Percentiles rank a stretch among this genome's conserved stretches.
Evolutionary conservation across 2,888 invertebrate species (phyloP).

Genomic region (Rutpela maculata): DNA sequence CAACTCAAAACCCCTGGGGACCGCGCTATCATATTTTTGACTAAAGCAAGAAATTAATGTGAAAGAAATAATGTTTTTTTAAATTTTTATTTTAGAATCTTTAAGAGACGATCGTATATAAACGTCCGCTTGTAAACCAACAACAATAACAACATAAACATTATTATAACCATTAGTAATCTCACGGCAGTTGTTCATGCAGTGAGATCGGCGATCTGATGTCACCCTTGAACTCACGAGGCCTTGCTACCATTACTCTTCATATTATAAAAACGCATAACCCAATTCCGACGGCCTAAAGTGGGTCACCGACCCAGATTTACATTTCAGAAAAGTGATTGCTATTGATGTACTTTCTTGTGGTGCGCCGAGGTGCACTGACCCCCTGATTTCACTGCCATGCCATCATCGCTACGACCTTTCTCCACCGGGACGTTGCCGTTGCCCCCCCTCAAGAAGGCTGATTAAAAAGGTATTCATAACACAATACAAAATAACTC

Average conservation of each 20-base stretch:
- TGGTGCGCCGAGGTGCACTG: constrained; percentile 60
- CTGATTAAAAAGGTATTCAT: constrained; percentile 15
- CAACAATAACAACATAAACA: not conserved
- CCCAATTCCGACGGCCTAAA: constrained; percentile 65
- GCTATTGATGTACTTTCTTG: constrained; percentile 64
- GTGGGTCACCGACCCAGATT: constrained; percentile 65
- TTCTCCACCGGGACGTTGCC: constrained; percentile 64
- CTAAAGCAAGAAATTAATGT: too few relatives aligned
- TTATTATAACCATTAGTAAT: constrained; percentile 11
- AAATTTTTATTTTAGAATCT: too few relatives aligned
- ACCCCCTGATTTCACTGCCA: constrained; percentile 68
- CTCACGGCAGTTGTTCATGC: constrained; percentile 24
- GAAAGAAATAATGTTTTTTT: too few relatives aligned
- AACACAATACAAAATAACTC: constrained; percentile 13
- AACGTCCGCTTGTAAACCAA: not conserved
- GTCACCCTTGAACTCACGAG: constrained; percentile 59
- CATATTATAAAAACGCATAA: constrained; percentile 63
- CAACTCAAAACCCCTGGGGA: too few relatives aligned
- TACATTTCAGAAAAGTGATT: constrained; percentile 62
- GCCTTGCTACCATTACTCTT: constrained; percentile 59
- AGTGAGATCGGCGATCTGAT: constrained; percentile 37
- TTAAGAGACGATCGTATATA: too few relatives aligned
- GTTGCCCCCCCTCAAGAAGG: constrained; percentile 47
- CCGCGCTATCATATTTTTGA: too few relatives aligned
- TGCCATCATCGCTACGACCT: constrained; percentile 62